These are phyloP conservation scores for Athalia cordata DNA, from an alignment of 2,888 invertebrate species.

Conservation along the genomic window DNA sequence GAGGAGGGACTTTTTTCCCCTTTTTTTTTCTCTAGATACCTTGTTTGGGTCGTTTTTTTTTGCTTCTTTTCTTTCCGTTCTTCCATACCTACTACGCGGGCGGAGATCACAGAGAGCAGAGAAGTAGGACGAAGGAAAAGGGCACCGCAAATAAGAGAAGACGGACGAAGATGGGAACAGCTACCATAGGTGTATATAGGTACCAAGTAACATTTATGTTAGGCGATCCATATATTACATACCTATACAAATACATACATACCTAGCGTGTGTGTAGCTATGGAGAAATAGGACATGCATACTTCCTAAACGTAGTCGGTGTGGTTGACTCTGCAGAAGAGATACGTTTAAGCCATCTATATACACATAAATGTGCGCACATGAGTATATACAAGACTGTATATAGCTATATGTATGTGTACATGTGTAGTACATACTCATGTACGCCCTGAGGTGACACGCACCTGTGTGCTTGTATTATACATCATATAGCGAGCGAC, in stretches of 20 bases:
- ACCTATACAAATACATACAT: too few species aligned
- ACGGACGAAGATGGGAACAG: neutral
- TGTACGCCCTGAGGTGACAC: neutral
- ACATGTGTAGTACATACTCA: too few species aligned
- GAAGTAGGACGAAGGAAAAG: neutral
- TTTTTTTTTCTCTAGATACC: constrained; percentile 1
- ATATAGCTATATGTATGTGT: too few species aligned
- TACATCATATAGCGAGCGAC: neutral
- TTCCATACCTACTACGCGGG: neutral
- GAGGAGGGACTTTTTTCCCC: neutral
- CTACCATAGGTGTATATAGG: neutral
- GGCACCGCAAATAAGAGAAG: neutral
- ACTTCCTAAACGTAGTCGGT: too few species aligned
- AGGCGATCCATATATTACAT: neutral
- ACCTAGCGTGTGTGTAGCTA: too few species aligned
- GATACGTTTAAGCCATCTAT: too few species aligned
- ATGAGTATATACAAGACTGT: too few species aligned
- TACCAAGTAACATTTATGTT: constrained; percentile 33
- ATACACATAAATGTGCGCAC: too few species aligned
- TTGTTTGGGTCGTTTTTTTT: constrained; percentile 1
- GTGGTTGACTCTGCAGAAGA: too few species aligned
- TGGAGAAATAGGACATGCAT: too few species aligned
- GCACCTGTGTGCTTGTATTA: constrained; percentile 12
- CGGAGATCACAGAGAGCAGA: neutral
- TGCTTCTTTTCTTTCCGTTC: neutral